Conservation (phyloP, 2,888 invertebrate species). For the Altica lythri region DNA sequence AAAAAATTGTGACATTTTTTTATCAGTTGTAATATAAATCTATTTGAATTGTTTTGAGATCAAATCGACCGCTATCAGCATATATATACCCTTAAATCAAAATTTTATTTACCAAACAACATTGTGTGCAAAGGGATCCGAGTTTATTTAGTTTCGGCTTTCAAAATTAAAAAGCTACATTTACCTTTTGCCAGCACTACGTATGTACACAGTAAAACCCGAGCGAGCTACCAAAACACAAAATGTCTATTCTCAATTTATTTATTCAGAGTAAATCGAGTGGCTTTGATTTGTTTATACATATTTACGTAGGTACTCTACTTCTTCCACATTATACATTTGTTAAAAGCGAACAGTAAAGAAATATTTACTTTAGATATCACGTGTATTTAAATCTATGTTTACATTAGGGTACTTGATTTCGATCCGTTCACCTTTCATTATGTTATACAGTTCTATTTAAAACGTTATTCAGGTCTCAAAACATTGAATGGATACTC, state of each 20-base stretch:
- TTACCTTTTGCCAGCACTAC: slow-evolving; percentile 1
- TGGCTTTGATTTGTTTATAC: slow-evolving; percentile 38
- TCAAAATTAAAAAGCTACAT: slow-evolving; percentile 4
- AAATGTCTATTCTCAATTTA: slow-evolving; percentile 35
- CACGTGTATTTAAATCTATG: slow-evolving; percentile 41
- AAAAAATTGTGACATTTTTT: too few species aligned
- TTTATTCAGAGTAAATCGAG: slow-evolving; percentile 39
- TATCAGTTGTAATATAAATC: too few species aligned
- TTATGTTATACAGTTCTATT: slow-evolving; percentile 16
- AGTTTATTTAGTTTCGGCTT: slow-evolving; percentile 16
- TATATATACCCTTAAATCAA: too few species aligned
- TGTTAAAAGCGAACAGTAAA: slow-evolving; percentile 33
- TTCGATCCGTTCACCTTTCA: slow-evolving; percentile 46
- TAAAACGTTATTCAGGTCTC: slow-evolving; percentile 15
- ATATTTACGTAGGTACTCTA: slow-evolving; percentile 35
- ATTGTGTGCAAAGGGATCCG: background rate
- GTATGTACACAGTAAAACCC: slow-evolving; percentile 1
- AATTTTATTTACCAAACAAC: slow-evolving; percentile 14
- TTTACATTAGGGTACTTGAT: slow-evolving; percentile 46
- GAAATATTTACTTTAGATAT: slow-evolving; percentile 41
- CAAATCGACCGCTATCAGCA: background rate
- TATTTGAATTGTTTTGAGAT: background rate
- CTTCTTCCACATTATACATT: slow-evolving; percentile 33
- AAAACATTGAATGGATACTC: slow-evolving; percentile 14
- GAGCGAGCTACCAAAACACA: slow-evolving; percentile 5